Percentiles rank a stretch among this genome's conserved stretches.
Evolutionary conservation across 1,140 invertebrate genomes (phyloP).

Genomic region (Bombus affinis): DNA sequence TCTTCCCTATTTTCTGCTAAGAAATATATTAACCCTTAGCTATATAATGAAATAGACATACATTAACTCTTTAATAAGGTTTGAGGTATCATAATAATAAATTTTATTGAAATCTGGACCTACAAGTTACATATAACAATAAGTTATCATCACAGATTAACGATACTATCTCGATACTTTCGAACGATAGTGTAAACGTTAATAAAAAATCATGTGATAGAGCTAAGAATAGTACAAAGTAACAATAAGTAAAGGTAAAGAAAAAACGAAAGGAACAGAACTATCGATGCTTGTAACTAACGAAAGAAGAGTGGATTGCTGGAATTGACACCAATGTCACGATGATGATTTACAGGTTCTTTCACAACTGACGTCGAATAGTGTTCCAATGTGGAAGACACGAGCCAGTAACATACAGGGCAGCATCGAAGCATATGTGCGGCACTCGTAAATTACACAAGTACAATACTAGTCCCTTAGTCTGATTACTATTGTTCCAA

Average conservation of each 20-base stretch:
- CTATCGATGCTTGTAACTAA: slow-evolving; percentile 8
- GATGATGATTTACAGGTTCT: slow-evolving; percentile 55
- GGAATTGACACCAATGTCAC: slow-evolving; percentile 17
- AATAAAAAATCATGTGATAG: not conserved
- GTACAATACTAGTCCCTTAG: slow-evolving; percentile 61
- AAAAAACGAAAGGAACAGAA: slow-evolving; percentile 6
- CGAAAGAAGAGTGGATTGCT: slow-evolving; percentile 8
- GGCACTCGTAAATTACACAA: slow-evolving; percentile 64
- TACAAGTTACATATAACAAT: no score
- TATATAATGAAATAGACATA: no score
- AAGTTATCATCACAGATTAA: no score
- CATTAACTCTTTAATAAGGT: no score
- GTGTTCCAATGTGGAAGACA: slow-evolving; percentile 27
- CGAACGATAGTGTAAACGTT: no score
- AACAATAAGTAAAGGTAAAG: not conserved
- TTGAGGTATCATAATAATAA: no score
- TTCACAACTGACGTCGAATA: slow-evolving; percentile 21
- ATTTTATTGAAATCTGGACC: no score
- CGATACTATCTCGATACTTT: no score
- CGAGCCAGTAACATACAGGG: no score
- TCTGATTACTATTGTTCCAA: slow-evolving; percentile 69
- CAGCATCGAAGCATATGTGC: slow-evolving; percentile 59
- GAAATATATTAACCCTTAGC: no score
- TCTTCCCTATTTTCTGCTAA: no score
- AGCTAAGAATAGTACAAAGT: not conserved